These are phyloP conservation scores for Zapus hudsonius DNA, from an alignment of 2,113 vertebrate genomes.

Conservation along the genomic window DNA sequence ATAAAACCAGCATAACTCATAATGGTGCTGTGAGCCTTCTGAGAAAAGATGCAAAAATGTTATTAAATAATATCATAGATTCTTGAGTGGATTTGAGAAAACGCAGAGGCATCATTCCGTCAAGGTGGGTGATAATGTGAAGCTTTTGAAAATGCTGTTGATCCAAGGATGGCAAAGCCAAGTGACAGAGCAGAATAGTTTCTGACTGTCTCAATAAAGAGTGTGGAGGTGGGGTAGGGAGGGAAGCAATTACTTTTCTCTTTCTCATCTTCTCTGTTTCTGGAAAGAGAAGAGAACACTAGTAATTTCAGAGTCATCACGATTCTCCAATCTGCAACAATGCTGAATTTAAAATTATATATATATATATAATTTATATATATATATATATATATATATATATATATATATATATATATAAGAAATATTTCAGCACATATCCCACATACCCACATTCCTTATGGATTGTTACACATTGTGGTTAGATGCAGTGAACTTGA, in stretches of 20 bases:
- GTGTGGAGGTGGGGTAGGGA: too few species aligned
- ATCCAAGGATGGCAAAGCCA: background rate
- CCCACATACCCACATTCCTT: slow-evolving; percentile 51
- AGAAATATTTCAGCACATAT: slow-evolving; percentile 34
- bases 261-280: background rate
- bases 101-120: background rate
- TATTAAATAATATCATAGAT: background rate
- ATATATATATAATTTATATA: background rate
- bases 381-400: background rate
- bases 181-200: background rate
- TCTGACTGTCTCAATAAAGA: background rate
- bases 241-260: background rate
- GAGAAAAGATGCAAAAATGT: background rate
- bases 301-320: background rate
- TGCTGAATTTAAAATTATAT: slow-evolving; percentile 42
- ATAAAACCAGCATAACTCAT: background rate
- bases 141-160: background rate
- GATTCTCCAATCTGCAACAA: slow-evolving; percentile 40
- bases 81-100: background rate
- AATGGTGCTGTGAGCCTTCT: background rate
- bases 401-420: background rate
- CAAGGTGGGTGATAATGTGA: background rate
- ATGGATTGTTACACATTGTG: slow-evolving; percentile 55
- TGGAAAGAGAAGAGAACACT: background rate
- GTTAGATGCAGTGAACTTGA: slow-evolving; percentile 61